A percentile compares a stretch with the other conserved stretches of the same genome.
Conservation (phyloP, 2,113 vertebrate genomes). For the Rattus rattus region DNA sequence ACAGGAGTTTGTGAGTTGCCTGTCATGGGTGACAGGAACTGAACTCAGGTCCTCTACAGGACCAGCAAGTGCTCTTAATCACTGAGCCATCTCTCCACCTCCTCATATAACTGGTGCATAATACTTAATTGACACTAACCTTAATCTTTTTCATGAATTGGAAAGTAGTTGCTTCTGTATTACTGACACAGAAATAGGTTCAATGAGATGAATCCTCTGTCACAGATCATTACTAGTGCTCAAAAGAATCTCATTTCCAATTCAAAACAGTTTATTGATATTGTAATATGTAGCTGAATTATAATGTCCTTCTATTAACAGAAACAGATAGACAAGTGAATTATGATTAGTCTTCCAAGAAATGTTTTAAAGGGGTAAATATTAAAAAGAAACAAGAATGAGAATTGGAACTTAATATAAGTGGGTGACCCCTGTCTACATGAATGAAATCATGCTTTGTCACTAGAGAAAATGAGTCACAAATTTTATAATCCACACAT, state of each 20-base stretch:
- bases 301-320: background rate
- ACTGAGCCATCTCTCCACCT: background rate
- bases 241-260: background rate
- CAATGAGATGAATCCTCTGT: background rate
- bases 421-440: background rate
- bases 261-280: background rate
- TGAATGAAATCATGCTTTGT: background rate
- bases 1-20: background rate
- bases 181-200: background rate
- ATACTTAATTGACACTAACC: background rate
- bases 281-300: background rate
- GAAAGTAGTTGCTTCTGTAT: background rate
- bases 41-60: background rate
- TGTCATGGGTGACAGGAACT: background rate
- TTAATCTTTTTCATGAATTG: background rate
- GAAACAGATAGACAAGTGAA: background rate
- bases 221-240: background rate
- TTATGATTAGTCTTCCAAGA: background rate
- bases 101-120: background rate
- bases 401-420: background rate
- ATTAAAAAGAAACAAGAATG: background rate
- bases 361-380: background rate
- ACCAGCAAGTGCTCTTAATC: background rate
- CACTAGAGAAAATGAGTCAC: background rate
- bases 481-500: background rate